Conservation (phyloP, 2,797 vertebrate species). For the Tragelaphus oryx region DNA sequence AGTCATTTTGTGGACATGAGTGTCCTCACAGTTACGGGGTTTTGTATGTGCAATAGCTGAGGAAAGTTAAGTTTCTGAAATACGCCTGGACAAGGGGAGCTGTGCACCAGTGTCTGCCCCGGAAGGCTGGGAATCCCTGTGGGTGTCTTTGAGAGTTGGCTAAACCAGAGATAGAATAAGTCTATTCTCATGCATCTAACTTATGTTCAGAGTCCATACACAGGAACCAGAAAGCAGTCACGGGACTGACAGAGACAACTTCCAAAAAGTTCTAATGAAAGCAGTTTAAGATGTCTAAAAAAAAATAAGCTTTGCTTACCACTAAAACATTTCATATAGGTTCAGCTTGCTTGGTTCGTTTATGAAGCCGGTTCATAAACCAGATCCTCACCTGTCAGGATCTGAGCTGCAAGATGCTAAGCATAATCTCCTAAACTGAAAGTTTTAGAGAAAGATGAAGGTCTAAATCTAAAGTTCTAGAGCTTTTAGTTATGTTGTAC, state of each 20-base stretch:
- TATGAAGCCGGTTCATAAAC: background rate
- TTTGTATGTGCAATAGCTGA: slow-evolving; percentile 33
- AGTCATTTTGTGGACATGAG: background rate
- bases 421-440: slow-evolving; percentile 27
- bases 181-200: background rate
- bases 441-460: background rate
- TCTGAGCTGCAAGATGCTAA: background rate
- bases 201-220: background rate
- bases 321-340: background rate
- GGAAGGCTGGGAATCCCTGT: background rate
- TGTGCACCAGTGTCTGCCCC: background rate
- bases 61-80: slow-evolving; percentile 41
- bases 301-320: background rate
- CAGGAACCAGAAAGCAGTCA: too few relatives aligned
- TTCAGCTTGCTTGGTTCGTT: background rate
- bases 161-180: background rate
- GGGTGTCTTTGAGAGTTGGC: background rate
- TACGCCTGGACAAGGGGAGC: background rate
- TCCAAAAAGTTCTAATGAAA: background rate
- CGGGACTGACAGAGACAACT: background rate
- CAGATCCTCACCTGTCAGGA: background rate
- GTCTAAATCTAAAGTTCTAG: background rate
- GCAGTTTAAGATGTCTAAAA: background rate
- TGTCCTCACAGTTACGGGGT: slow-evolving; percentile 9
- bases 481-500: slow-evolving; percentile 29